Evolutionary conservation across 2,888 invertebrate species (phyloP), one percentile per base, ranked within the genome.

Genomic region (Neelides folsomi): DNA sequence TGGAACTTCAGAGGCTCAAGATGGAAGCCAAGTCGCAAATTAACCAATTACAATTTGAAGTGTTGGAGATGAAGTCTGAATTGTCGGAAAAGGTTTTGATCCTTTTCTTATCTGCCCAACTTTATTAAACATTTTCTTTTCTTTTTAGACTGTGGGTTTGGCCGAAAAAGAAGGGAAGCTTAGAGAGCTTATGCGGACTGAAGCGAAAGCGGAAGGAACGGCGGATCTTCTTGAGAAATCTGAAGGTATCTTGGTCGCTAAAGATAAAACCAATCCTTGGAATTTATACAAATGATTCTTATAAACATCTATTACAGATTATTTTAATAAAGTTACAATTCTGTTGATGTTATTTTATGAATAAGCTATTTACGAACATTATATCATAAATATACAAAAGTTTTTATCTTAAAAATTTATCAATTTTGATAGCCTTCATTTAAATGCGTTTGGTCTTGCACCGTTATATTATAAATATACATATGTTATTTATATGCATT

Each of bases 1-100:
- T 70, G 43, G 78, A 80, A 67, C 68, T 79, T 41, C 72, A 73
- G 56, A 68, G 72, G 49, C 68, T 79, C 12, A 71, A 74, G 55
- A 67, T 70, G 36, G 77, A 79, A 66, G 75, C 76, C 64, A 71
- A 75, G 56, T 69, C 71, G 53, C 71, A 72, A 44, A 70, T 78
- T 20, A 68, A 71, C 46, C 71, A 73, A 47, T 69, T 79, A 46
- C 72, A 72, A 53, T 72, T 74, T 46, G 72, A 72, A 66, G 71
- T 77, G 37, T 66, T 67, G 47, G 67, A 71, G 39, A 67, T 78
- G 40, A 76, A 77, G 66, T 72, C 73, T n/a, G 73, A 75, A 58
- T 67, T 77, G 13, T 70, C 72, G 9, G 72, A 73, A 39, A 74
- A 68, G 58, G 69, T 69, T 54, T 57, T 48, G 49, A 43, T 8